Evolutionary conservation across 2,797 vertebrate genomes (phyloP), one percentile per base, ranked within the genome.

Genomic region (Xiphorhynchus erythropygius): DNA sequence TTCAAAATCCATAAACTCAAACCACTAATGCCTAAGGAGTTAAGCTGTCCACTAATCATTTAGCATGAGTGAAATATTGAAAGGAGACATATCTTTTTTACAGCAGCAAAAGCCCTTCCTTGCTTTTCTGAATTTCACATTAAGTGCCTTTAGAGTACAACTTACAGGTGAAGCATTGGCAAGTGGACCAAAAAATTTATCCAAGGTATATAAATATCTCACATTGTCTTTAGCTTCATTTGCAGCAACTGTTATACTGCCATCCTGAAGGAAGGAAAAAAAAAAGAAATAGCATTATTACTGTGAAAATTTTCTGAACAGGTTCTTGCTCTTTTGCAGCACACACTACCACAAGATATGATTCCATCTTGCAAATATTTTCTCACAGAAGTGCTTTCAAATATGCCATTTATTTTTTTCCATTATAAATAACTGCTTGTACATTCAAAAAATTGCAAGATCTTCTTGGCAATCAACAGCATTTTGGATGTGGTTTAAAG

Each of bases 141-240:
- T 24, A 85, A 74, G 7, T 57, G 27, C 19, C 37, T 83, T 79
- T 69, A 70, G 63, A 83, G 13, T 35, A 82, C 16, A 57, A 97
- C 97, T 98, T 97, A 99, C 98, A 82, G 98, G 98, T 70, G 97
- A 97, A 87, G 97, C 96, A 88, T 94, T 98, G 53, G 94, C 97
- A 96, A 99, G 97, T 5, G 95, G 97, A 33, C 96, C 96, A 68
- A 99, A 98, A 97, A 98, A 98, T 87, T 96, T 98, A 82, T 98
- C 98, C 96, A 99, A 52, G 0, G 97, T 98, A 93, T 97, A 97
- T 39, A 99, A 97, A 86, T 98, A 99, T 95, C 98, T 98, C 84
- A 99, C 98, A 0, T 98, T 99, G 97, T 98, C 98, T 87, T 99
- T 99, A 35, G 98, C 98, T 93, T 99, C 98, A 94, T 98, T 98